phyloP scores from a whole-genome alignment of 2,797 vertebrate species.

The Sandelia bainsii region DNA sequence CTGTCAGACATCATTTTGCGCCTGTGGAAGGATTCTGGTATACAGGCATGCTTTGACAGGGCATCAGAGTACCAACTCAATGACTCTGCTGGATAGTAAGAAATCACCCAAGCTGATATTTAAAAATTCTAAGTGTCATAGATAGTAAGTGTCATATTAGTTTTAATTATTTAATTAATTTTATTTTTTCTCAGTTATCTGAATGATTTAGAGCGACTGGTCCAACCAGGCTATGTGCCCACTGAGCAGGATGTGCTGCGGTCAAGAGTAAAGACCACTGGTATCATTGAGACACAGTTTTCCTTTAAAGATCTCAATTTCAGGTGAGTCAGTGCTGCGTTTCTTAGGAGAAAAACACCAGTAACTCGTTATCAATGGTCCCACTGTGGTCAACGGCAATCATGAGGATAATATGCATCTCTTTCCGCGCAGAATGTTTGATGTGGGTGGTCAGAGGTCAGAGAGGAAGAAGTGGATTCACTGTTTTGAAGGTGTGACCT shows the following conservation, averaged over 20 bases:
- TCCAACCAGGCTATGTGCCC: constrained; percentile 93
- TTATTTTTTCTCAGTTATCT: constrained; percentile 87
- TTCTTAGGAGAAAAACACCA: not conserved
- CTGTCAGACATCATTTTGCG: constrained; percentile 93
- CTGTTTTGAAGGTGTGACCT: constrained; percentile 98
- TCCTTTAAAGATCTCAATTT: constrained; percentile 96
- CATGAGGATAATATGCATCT: not conserved
- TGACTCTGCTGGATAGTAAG: constrained; percentile 97
- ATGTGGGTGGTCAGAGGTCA: constrained; percentile 97
- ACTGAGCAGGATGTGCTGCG: constrained; percentile 97
- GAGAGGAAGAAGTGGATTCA: constrained; percentile 99
- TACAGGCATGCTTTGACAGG: constrained; percentile 94
- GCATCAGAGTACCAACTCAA: constrained; percentile 99
- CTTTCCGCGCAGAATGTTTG: constrained; percentile 91
- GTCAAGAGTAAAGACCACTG: constrained; percentile 97
- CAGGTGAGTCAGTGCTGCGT: constrained; percentile 81
- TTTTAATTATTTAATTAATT: not conserved
- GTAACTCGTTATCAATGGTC: not conserved
- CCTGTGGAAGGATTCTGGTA: constrained; percentile 95
- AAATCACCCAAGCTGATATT: not conserved
- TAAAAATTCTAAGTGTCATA: not conserved
- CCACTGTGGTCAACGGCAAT: not conserved
- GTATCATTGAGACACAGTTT: constrained; percentile 97
- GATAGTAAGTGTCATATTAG: not conserved
- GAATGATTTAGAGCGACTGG: constrained; percentile 92